Evolutionary conservation across 53 echinoderm and acorn worm genomes (phyloP).

Genomic region (Zoroaster sp.): DNA sequence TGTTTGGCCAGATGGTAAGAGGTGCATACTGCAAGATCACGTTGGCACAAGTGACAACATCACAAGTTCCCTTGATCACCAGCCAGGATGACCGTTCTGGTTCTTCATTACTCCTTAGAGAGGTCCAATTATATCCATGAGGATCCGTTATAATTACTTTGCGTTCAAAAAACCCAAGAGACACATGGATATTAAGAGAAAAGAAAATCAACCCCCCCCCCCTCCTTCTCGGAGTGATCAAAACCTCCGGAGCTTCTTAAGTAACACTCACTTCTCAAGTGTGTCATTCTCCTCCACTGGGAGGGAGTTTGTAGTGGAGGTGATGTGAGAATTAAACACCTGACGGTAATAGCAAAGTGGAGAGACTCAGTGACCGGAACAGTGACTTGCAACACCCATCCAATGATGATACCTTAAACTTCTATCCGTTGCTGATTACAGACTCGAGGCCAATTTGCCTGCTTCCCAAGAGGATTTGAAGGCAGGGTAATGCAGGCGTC

Average conservation of each 20-base stretch:
- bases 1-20: too few relatives aligned
- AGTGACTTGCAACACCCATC: neutral
- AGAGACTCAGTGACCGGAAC: constrained; percentile 35
- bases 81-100: constrained; percentile 46
- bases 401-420: neutral
- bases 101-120: constrained; percentile 32
- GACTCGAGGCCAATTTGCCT: neutral
- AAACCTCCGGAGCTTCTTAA: constrained; percentile 3
- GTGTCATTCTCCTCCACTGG: constrained; percentile 7
- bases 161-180: neutral
- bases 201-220: neutral
- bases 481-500: neutral
- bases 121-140: constrained; percentile 20
- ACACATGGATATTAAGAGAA: neutral
- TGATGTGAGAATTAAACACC: constrained; percentile 42
- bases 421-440: neutral
- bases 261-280: constrained; percentile 34
- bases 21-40: neutral
- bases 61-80: constrained; percentile 17
- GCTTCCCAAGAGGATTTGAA: neutral
- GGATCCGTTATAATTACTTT: constrained; percentile 13
- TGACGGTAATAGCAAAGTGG: neutral
- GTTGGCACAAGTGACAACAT: neutral
- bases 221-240: neutral
- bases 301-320: neutral